phyloP scores from a whole-genome alignment of 2,113 vertebrate genomes.

The Ginglymostoma cirratum region DNA sequence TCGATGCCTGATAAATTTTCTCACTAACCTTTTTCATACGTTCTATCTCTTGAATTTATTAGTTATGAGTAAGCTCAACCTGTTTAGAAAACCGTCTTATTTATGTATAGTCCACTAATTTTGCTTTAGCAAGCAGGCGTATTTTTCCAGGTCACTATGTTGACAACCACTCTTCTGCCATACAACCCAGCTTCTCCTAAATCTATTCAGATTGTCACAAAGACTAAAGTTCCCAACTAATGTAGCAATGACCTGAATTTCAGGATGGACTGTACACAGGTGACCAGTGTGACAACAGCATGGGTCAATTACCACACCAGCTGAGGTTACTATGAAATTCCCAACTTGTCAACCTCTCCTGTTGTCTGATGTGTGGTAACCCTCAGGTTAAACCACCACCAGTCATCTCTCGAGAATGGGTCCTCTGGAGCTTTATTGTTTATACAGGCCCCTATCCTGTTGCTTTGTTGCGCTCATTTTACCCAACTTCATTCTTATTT shows the following conservation, averaged over 20 bases:
- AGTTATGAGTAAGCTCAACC: background rate
- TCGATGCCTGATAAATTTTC: background rate
- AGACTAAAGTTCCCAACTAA: background rate
- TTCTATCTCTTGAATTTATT: background rate
- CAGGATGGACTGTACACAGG: background rate
- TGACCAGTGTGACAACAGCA: too few relatives aligned
- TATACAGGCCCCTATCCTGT: too few relatives aligned
- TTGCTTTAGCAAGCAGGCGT: background rate
- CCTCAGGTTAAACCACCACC: too few relatives aligned
- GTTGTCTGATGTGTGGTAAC: too few relatives aligned
- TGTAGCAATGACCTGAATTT: background rate
- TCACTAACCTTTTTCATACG: background rate
- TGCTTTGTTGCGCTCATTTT: background rate
- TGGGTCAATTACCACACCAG: too few relatives aligned
- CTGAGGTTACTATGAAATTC: too few relatives aligned
- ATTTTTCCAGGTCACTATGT: background rate
- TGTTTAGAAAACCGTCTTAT: background rate
- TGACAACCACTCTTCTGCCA: background rate
- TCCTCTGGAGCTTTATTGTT: too few relatives aligned
- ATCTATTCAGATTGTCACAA: background rate
- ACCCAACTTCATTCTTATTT: background rate
- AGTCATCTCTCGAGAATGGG: too few relatives aligned
- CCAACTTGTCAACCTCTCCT: too few relatives aligned
- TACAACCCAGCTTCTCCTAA: background rate
- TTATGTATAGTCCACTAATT: background rate